Evolutionary conservation across 2,888 invertebrate genomes (phyloP).

Genomic region (Melangyna quadrimaculata): DNA sequence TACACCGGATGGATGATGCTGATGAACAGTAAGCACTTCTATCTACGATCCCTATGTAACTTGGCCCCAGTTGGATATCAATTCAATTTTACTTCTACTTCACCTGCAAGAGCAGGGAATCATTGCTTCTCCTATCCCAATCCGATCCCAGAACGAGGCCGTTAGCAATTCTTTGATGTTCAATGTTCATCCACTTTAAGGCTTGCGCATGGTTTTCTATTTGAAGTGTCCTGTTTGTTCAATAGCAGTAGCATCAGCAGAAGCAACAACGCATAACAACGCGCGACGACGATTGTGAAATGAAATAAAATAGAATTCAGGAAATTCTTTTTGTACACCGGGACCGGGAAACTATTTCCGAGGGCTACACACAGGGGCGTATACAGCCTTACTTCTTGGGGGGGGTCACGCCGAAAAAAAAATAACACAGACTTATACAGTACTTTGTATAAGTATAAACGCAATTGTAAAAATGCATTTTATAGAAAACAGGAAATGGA

Average conservation of each 20-base stretch:
- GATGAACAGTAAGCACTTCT: conserved; percentile 14
- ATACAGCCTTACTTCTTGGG: no score
- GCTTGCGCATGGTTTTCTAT: conserved; percentile 38
- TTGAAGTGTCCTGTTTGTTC: not conserved
- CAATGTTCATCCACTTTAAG: not conserved
- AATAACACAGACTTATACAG: no score
- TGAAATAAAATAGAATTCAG: conserved; percentile 35
- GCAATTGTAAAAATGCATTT: no score
- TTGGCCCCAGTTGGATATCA: conserved; percentile 42
- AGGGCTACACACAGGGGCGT: no score
- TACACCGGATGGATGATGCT: conserved; percentile 40
- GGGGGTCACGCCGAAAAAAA: no score
- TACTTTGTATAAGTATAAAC: no score
- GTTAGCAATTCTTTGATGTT: not conserved
- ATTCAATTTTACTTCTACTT: conserved; percentile 37
- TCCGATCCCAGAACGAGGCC: not conserved
- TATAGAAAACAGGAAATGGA: no score
- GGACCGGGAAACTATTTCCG: conserved; percentile 50
- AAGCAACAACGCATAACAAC: conserved; percentile 30
- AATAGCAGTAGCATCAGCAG: not conserved
- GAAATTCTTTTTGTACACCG: conserved; percentile 48
- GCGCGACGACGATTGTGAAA: not conserved
- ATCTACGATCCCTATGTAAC: conserved; percentile 13
- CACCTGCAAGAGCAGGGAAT: conserved; percentile 15
- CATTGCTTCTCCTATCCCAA: not conserved